phyloP scores from a whole-genome alignment of 2,113 vertebrate species.

The Ovis aries region DNA sequence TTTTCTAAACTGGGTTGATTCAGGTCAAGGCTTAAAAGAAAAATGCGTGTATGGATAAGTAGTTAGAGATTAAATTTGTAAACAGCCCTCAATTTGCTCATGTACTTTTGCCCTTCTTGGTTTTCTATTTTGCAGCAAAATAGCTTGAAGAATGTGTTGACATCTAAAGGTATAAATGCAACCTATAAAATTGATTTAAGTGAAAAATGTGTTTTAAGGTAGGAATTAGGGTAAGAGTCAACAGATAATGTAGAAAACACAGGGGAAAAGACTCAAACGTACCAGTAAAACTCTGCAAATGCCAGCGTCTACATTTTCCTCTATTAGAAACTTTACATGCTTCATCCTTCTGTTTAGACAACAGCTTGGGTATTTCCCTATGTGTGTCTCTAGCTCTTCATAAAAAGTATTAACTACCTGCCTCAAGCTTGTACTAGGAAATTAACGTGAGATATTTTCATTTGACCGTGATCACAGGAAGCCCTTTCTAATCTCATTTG shows the following conservation, averaged over 20 bases:
- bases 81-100: slow-evolving; percentile 61
- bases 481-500: slow-evolving; percentile 92
- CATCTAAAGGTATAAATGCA: slow-evolving; percentile 28
- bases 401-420: slow-evolving; percentile 87
- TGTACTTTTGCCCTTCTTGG: not conserved
- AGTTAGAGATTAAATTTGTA: slow-evolving; percentile 58
- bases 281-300: not conserved
- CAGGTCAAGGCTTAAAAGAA: slow-evolving; percentile 72
- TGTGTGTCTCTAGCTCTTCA: slow-evolving; percentile 80
- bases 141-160: slow-evolving; percentile 36
- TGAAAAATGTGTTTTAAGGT: slow-evolving; percentile 39
- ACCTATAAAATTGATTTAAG: slow-evolving; percentile 46
- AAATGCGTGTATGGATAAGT: slow-evolving; percentile 27
- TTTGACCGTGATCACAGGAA: slow-evolving; percentile 88
- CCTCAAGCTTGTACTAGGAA: slow-evolving; percentile 81
- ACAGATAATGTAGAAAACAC: not conserved
- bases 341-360: slow-evolving; percentile 75
- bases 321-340: slow-evolving; percentile 77
- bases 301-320: slow-evolving; percentile 70
- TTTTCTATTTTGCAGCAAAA: slow-evolving; percentile 47
- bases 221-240: not conserved
- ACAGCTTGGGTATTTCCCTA: slow-evolving; percentile 78
- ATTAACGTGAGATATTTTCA: slow-evolving; percentile 93
- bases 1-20: slow-evolving; percentile 67
- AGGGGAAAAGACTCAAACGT: not conserved